Conservation (phyloP, 2,888 invertebrate species). For the Drosophila austrosaltans region DNA sequence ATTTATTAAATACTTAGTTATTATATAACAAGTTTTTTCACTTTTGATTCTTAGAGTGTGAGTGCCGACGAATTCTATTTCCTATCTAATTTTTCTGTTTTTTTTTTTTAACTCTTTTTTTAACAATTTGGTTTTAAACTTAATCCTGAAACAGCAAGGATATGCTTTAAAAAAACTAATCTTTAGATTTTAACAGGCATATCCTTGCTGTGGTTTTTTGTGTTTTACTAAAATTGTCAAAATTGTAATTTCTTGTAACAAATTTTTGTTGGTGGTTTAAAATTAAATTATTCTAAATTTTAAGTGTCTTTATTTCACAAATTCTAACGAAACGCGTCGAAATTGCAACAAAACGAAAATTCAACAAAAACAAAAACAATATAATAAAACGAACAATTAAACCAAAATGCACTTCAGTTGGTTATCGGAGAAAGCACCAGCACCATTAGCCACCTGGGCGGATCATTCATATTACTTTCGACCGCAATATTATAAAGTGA, state of each 20-base stretch:
- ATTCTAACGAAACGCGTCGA: slow-evolving; percentile 38
- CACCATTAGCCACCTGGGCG: slow-evolving; percentile 85
- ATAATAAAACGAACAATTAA: slow-evolving; percentile 32
- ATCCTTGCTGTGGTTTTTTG: slow-evolving; percentile 52
- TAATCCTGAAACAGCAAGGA: slow-evolving; percentile 50
- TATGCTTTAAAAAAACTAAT: slow-evolving; percentile 36
- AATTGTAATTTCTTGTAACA: slow-evolving; percentile 11
- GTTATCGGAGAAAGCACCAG: slow-evolving; percentile 79
- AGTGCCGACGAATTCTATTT: slow-evolving; percentile 40
- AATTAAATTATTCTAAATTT: slow-evolving; percentile 80
- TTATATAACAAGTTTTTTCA: slow-evolving; percentile 37
- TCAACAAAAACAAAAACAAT: slow-evolving; percentile 28
- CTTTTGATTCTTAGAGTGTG: slow-evolving; percentile 53
- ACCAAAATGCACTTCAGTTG: slow-evolving; percentile 83
- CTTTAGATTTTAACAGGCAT: slow-evolving; percentile 23
- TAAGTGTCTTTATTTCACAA: slow-evolving; percentile 83
- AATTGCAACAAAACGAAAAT: slow-evolving; percentile 23
- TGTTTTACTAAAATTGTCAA: background rate
- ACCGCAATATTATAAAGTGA: slow-evolving; percentile 82
- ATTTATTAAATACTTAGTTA: slow-evolving; percentile 13
- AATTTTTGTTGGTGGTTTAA: slow-evolving; percentile 51
- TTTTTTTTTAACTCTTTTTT: slow-evolving; percentile 1
- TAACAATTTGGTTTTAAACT: slow-evolving; percentile 21
- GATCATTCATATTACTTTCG: slow-evolving; percentile 83
- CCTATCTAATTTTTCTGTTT: background rate